Evolutionary conservation across 2,888 invertebrate genomes (phyloP), one percentile per base, ranked within the genome.

Genomic region (Latrodectus hesperus): DNA sequence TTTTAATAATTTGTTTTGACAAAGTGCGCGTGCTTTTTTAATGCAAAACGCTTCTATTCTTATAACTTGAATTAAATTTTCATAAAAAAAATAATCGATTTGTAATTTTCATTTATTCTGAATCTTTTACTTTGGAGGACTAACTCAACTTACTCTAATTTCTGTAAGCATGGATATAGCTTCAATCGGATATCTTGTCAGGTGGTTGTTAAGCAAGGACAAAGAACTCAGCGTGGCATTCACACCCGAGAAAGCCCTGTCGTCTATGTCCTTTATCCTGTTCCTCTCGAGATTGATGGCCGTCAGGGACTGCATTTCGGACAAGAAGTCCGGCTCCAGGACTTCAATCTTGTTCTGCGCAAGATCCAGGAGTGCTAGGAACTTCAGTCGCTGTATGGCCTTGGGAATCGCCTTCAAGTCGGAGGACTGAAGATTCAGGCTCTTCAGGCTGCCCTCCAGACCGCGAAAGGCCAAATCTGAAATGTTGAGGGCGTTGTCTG

Each of bases 211-310:
- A 60, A 98, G 93, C 88, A 98, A 93, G 92, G 97, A 97, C 80
- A 98, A 93, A 0, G 97, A 98, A 92, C 96, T 97, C 64, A 98
- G 93, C 0, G 96, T 96, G 90, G 95, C 95, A 91, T 94, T 95
- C 55, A 97, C 94, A 0, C 97, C 97, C 10, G 93, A 93, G 91
- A 98, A 98, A 0, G 96, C 95, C 72, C 95, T 94, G 90, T 95
- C 94, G 68, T 94, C 95, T 84, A 98, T 94, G 89, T 93, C 94
- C 90, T 96, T 96, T 83, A 98, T 95, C 74, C 97, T 93, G 93
- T 98, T 98, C 91, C 97, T 93, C 93, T 98, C 98, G 90, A 98
- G 93, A 92, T 97, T 98, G 12, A 98, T 93, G n/a, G 96, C 97
- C 5, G 97, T 97, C 79, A 98, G 93, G 0, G 97, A 95, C 90